A percentile compares a stretch with the other conserved stretches of the same genome.
Conservation (phyloP, 2,113 vertebrate genomes). For the Suncus etruscus region DNA sequence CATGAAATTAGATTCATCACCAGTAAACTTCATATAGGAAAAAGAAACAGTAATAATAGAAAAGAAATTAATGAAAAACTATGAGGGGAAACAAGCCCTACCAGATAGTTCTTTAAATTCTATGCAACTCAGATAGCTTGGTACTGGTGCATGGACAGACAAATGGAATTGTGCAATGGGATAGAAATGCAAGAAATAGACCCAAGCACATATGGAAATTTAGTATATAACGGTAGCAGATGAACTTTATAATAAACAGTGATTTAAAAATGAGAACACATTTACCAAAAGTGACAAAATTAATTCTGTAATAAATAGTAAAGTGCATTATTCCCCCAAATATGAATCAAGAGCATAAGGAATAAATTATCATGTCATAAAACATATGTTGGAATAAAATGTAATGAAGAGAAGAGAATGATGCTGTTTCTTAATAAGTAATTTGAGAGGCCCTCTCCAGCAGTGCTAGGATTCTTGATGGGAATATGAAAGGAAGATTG, state of each 20-base stretch:
- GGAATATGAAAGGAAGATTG: no score
- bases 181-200: slow-evolving; percentile 36
- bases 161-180: background rate
- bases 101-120: background rate
- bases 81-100: background rate
- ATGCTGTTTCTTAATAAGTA: background rate
- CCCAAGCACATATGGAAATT: background rate
- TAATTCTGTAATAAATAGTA: slow-evolving; percentile 35
- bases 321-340: background rate
- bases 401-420: slow-evolving; percentile 21
- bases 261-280: slow-evolving; percentile 15
- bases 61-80: slow-evolving; percentile 36
- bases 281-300: slow-evolving; percentile 34
- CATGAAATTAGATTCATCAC: background rate
- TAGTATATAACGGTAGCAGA: background rate
- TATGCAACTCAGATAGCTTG: slow-evolving; percentile 2
- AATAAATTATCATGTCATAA: slow-evolving; percentile 6
- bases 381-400: slow-evolving; percentile 19
- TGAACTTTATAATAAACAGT: slow-evolving; percentile 34
- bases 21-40: background rate
- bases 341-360: background rate
- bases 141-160: background rate
- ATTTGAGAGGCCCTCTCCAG: no score
- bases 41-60: background rate
- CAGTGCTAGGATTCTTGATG: no score